Conservation (phyloP, 1,140 invertebrate species). For the Agrilus planipennis region DNA sequence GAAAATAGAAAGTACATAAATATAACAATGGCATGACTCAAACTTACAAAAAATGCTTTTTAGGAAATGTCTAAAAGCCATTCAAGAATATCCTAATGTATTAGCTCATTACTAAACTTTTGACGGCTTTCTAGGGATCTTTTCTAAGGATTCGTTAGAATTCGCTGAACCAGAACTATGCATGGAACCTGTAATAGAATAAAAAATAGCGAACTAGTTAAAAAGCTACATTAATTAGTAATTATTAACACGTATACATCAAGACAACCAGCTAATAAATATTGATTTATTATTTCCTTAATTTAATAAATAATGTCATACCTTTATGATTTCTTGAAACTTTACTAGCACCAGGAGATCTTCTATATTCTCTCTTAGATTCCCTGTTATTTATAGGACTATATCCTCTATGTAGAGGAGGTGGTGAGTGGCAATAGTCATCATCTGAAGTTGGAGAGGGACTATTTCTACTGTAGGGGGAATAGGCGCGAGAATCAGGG, state of each 20-base stretch:
- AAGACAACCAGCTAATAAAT: constrained; percentile 1
- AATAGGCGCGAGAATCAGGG: constrained; percentile 26
- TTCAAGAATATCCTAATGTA: too few relatives aligned
- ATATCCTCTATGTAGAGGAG: constrained; percentile 17
- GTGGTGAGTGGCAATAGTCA: constrained; percentile 26
- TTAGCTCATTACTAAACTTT: constrained; percentile 28
- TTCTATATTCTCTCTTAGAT: constrained; percentile 22
- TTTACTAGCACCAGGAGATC: constrained; percentile 13
- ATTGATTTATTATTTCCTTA: constrained; percentile 6
- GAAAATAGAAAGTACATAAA: too few relatives aligned
- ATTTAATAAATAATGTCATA: constrained; percentile 8
- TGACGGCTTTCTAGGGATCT: constrained; percentile 22
- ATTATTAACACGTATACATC: too few relatives aligned
- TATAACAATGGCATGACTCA: too few relatives aligned
- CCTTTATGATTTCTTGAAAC: constrained; percentile 22
- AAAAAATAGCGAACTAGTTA: neutral
- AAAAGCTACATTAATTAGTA: neutral
- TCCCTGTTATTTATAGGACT: constrained; percentile 26
- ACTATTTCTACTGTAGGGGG: constrained; percentile 27
- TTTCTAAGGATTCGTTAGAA: constrained; percentile 30
- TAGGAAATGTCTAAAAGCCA: too few relatives aligned
- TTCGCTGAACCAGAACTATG: constrained; percentile 29
- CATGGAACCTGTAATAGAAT: constrained; percentile 15
- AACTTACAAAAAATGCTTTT: too few relatives aligned
- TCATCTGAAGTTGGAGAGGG: constrained; percentile 26